Evolutionary conservation across 2,888 invertebrate species (phyloP), one percentile per base, ranked within the genome.

Genomic region (Agriotes lineatus): DNA sequence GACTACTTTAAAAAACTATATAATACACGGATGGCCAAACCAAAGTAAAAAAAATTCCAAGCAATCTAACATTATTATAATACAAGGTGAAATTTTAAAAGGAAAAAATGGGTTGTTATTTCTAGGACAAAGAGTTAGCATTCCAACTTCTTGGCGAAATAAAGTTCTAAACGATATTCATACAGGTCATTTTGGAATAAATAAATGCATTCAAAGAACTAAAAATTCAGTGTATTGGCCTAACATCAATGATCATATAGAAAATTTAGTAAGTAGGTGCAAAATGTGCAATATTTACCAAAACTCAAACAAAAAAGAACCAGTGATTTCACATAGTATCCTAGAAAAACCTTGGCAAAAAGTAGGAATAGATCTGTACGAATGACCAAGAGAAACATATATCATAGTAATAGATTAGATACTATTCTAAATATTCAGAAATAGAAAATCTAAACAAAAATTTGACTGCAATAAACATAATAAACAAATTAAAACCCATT

Each of bases 1-100:
- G 35, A 9, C 9, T 2, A 35, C 45, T 6, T 14, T 69, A 12
- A 67, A 57, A 12, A 50, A 30, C 5, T 58, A 42, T 44, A 22
- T 63, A 25, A 9, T 56, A 48, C 48, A 67, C n/a, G 48, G 54
- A 48, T 72, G 70, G 65, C 67, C 67, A 0, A 2, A 42, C 14
- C 5, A 42, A 6, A 42, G 12, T 1, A 42, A 42, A 4, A 42
- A 42, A 16, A 16, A 16, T 10, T 16, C 39, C n/a, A 7, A 4
- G 5, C 14, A 42, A 7, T 16, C 16, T 42, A 42, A 16, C 6
- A 2, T 16, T 14, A 16, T 16, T 16, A 16, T 10, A 12, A 42
- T 16, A 42, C 1, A 16, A 42, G n/a, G 16, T 16, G 16, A 42
- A 3, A 16, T 16, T 16, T 16, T 42, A 12, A 42, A 12, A 1